These are phyloP conservation scores for Frieseomelitta varia DNA, from an alignment of 1,140 invertebrate species.

Conservation along the genomic window DNA sequence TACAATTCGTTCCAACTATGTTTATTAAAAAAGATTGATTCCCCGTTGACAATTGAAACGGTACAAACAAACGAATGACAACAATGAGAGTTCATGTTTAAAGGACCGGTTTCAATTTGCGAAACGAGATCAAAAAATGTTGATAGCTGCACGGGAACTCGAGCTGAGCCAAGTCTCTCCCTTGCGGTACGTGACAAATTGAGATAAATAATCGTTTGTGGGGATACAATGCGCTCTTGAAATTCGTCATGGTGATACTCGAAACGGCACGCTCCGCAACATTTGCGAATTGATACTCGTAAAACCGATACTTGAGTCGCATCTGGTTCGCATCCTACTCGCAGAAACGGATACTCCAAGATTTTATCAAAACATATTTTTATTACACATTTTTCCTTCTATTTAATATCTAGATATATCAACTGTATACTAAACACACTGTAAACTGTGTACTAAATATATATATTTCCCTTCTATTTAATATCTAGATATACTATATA, in stretches of 20 bases:
- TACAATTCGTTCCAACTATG: not conserved
- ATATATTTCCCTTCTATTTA: too few species aligned
- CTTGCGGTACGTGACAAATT: conserved; percentile 66
- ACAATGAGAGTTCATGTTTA: not conserved
- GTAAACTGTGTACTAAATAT: not conserved
- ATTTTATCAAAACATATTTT: not conserved
- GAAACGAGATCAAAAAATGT: not conserved
- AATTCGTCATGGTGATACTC: conserved; percentile 65
- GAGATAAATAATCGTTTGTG: conserved; percentile 72
- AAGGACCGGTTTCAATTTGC: not conserved
- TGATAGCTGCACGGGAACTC: too few species aligned
- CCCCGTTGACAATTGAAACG: too few species aligned
- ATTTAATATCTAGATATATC: not conserved
- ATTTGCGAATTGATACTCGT: conserved; percentile 45
- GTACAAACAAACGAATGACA: not conserved
- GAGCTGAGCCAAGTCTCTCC: conserved; percentile 1
- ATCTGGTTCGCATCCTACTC: conserved; percentile 46
- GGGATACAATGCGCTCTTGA: conserved; percentile 62
- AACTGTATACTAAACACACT: too few species aligned
- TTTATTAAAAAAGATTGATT: not conserved
- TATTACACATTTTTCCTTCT: not conserved
- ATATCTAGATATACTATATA: too few species aligned
- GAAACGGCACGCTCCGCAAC: conserved; percentile 63
- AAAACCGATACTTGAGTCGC: conserved; percentile 46
- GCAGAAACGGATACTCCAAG: conserved; percentile 15